phyloP scores from a whole-genome alignment of 1,140 invertebrate species.

The Bombus cullumanus region DNA sequence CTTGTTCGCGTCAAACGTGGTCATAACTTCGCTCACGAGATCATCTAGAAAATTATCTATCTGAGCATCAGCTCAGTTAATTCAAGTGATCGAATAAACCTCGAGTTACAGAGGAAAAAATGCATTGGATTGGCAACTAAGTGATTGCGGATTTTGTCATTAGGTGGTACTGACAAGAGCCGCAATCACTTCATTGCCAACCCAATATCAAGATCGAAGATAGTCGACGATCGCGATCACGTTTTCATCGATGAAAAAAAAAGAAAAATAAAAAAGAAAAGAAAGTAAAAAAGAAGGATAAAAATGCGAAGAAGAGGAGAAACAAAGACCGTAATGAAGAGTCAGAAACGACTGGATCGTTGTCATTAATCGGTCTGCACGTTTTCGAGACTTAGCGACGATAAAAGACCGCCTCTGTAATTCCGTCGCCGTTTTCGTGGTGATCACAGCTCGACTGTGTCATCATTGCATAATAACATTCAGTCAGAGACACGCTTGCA shows the following conservation, averaged over 20 bases:
- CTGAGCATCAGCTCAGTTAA: too few relatives aligned
- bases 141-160: too few relatives aligned
- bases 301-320: background rate
- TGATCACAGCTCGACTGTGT: slow-evolving; percentile 1
- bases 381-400: background rate
- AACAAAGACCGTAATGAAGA: background rate
- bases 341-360: background rate
- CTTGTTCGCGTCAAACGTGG: too few relatives aligned
- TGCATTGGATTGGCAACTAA: too few relatives aligned
- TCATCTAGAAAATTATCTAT: too few relatives aligned
- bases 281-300: background rate
- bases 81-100: too few relatives aligned
- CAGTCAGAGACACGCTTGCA: background rate
- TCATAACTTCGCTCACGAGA: too few relatives aligned
- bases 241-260: background rate
- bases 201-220: background rate
- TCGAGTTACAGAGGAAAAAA: too few relatives aligned
- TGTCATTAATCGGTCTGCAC: background rate
- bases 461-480: slow-evolving; percentile 16
- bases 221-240: background rate
- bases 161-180: too few relatives aligned
- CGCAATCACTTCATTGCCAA: too few relatives aligned
- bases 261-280: background rate
- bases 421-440: background rate
- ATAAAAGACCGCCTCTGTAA: slow-evolving; percentile 14